Conservation (phyloP, 2,888 invertebrate species). For the Biston betularia region DNA sequence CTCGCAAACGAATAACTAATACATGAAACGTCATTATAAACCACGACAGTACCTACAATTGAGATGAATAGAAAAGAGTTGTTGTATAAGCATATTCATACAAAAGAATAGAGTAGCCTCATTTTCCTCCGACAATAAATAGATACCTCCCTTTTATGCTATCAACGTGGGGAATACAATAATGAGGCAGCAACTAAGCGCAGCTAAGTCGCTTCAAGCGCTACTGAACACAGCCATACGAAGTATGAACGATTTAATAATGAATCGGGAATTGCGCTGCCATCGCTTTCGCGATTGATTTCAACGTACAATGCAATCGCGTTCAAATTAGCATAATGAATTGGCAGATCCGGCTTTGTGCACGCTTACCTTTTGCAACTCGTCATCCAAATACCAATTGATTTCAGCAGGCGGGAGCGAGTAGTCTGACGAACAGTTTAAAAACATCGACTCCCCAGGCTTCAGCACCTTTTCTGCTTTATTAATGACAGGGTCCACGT, state of each 20-base stretch:
- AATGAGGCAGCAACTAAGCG: constrained; percentile 33
- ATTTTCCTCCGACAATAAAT: constrained; percentile 10
- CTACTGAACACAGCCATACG: constrained; percentile 34
- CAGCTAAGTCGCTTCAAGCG: constrained; percentile 35
- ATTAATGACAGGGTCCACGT: constrained; percentile 74
- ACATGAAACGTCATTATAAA: neutral
- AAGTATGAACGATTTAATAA: constrained; percentile 35
- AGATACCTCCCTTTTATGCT: constrained; percentile 13
- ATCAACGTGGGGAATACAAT: constrained; percentile 25
- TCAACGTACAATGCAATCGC: constrained; percentile 39
- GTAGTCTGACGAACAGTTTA: constrained; percentile 80
- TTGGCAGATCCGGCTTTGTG: constrained; percentile 18
- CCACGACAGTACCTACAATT: neutral
- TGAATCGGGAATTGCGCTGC: constrained; percentile 47
- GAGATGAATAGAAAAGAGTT: neutral
- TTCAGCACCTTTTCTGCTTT: constrained; percentile 77
- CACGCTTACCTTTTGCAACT: constrained; percentile 75
- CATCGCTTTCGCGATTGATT: constrained; percentile 41
- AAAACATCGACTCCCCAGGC: constrained; percentile 77
- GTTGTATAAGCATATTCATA: constrained; percentile 10
- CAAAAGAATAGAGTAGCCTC: constrained; percentile 16
- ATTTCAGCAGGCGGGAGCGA: constrained; percentile 80
- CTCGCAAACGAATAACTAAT: neutral
- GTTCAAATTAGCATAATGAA: constrained; percentile 46
- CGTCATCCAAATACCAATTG: constrained; percentile 81